A percentile compares a stretch with the other conserved stretches of the same genome.
Conservation (phyloP, 2,113 vertebrate genomes). For the Hemicordylus capensis region DNA sequence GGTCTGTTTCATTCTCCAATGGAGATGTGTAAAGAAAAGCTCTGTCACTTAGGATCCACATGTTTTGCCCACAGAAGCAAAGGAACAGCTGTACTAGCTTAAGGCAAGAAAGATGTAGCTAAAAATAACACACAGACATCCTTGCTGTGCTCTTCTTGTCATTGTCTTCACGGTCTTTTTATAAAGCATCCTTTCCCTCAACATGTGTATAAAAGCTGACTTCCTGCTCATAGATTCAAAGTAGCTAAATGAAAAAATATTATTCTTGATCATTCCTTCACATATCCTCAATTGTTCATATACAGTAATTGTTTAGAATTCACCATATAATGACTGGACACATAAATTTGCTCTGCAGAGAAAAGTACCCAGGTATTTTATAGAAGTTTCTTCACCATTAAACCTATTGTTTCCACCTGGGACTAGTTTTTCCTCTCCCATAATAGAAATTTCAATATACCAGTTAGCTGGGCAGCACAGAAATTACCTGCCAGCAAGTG, state of each 20-base stretch:
- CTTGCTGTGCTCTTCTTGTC: background rate
- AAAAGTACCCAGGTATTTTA: background rate
- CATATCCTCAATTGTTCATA: background rate
- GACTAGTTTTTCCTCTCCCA: background rate
- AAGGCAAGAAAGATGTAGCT: background rate
- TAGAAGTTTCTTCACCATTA: background rate
- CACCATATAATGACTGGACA: background rate
- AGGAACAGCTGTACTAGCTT: background rate
- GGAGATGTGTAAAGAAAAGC: background rate
- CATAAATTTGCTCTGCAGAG: too few relatives aligned
- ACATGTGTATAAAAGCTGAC: background rate
- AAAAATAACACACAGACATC: conserved; percentile 4
- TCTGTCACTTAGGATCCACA: conserved; percentile 29
- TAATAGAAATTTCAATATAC: background rate
- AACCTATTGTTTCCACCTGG: background rate
- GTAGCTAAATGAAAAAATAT: background rate
- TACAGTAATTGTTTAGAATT: background rate
- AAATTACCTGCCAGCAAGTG: background rate
- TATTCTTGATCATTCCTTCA: background rate
- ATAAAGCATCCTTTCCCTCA: background rate
- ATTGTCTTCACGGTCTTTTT: conserved; percentile 26
- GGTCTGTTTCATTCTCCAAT: background rate
- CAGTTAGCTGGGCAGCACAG: background rate
- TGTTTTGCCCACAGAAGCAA: conserved; percentile 13
- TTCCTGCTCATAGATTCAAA: background rate